Evolutionary conservation across 2,888 invertebrate genomes (phyloP).

Genomic region (Ditula angustiorana): DNA sequence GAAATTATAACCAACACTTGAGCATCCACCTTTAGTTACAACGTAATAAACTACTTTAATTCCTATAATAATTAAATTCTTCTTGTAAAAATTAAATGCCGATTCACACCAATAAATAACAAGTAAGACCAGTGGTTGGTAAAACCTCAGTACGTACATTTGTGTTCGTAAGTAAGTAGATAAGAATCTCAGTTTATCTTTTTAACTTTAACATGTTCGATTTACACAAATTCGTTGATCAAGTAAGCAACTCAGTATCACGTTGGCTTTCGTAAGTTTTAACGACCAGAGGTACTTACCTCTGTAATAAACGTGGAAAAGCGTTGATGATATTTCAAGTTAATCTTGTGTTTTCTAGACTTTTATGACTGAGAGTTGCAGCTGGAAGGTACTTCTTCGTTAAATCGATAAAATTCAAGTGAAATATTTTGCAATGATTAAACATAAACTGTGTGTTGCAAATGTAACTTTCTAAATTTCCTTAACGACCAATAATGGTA

Average conservation of each 20-base stretch:
- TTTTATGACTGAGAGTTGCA: constrained; percentile 42
- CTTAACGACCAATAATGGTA: constrained; percentile 52
- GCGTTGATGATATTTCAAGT: constrained; percentile 49
- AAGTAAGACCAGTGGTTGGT: too few species aligned
- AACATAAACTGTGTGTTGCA: constrained; percentile 50
- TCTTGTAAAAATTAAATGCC: too few species aligned
- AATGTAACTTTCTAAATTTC: constrained; percentile 56
- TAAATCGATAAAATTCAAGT: constrained; percentile 48
- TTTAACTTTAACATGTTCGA: not conserved
- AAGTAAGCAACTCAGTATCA: constrained; percentile 2
- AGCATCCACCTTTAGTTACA: too few species aligned
- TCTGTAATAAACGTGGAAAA: constrained; percentile 10
- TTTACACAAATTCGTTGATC: constrained; percentile 4
- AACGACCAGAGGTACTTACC: constrained; percentile 35
- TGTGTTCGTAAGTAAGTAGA: too few species aligned
- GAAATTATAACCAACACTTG: too few species aligned
- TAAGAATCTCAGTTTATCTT: too few species aligned
- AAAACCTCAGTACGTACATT: too few species aligned
- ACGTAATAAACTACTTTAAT: too few species aligned
- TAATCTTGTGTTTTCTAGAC: constrained; percentile 48
- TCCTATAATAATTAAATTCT: too few species aligned
- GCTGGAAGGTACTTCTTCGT: constrained; percentile 7
- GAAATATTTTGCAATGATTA: constrained; percentile 50
- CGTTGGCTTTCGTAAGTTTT: constrained; percentile 40
- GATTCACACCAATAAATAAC: too few species aligned